Percentiles rank a stretch among this genome's conserved stretches.
These are phyloP conservation scores for Philonicus albiceps DNA, from an alignment of 2,888 invertebrate genomes.

Conservation along the genomic window DNA sequence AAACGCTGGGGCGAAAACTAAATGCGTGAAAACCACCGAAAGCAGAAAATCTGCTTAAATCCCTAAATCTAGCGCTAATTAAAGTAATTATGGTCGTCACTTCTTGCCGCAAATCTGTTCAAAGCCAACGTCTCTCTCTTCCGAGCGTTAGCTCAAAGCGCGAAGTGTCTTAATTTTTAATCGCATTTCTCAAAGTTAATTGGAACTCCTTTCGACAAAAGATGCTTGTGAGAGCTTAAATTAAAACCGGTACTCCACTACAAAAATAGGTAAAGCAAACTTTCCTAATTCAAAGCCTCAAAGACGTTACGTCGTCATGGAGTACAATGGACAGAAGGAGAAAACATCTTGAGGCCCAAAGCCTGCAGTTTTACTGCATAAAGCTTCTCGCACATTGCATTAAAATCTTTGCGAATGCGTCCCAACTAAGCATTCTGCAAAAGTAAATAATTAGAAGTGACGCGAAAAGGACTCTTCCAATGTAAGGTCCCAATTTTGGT, in stretches of 20 bases:
- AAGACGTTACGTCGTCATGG: neutral
- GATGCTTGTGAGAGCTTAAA: neutral
- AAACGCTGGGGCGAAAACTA: neutral
- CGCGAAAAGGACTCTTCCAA: neutral
- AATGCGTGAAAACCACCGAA: neutral
- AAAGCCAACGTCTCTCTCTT: neutral
- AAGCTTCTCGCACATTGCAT: neutral
- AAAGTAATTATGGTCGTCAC: neutral
- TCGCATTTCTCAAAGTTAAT: neutral
- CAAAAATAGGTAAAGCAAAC: neutral
- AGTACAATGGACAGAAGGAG: neutral
- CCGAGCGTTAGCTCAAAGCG: neutral
- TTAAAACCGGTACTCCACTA: neutral
- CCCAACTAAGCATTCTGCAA: neutral
- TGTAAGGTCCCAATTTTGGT: neutral
- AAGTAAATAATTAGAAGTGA: neutral
- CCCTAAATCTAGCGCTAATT: neutral
- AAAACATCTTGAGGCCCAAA: neutral
- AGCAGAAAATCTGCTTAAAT: neutral
- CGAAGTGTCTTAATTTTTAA: neutral
- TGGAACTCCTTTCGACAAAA: neutral
- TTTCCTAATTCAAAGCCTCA: neutral
- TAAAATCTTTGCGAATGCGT: neutral
- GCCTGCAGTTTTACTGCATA: neutral
- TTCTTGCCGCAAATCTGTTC: neutral